phyloP scores from a whole-genome alignment of 2,888 invertebrate genomes.

The Automeris io region DNA sequence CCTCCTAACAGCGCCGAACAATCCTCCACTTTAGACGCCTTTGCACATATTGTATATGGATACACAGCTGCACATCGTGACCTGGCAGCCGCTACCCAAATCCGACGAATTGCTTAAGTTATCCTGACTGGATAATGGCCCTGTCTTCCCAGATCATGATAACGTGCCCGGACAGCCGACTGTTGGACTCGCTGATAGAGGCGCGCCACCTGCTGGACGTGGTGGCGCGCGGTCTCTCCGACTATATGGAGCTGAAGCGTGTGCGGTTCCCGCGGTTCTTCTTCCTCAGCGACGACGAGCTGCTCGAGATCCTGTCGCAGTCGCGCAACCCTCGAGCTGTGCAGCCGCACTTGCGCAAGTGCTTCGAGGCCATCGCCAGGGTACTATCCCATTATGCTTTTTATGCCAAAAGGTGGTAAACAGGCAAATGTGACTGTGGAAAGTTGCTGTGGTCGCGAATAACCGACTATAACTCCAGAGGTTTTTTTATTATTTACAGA shows the following conservation, averaged over 20 bases:
- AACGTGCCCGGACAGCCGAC: conserved; percentile 78
- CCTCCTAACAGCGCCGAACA: too few species aligned
- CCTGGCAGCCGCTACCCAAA: too few species aligned
- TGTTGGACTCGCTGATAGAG: conserved; percentile 83
- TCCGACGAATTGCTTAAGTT: too few species aligned
- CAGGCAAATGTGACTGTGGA: too few species aligned
- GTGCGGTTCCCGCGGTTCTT: conserved; percentile 84
- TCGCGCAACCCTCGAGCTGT: conserved; percentile 86
- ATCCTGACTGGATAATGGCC: too few species aligned
- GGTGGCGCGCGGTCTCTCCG: conserved; percentile 85
- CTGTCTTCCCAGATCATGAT: conserved; percentile 82
- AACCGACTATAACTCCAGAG: too few species aligned
- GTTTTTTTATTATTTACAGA: too few species aligned
- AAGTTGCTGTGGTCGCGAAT: too few species aligned
- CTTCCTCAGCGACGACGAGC: conserved; percentile 90
- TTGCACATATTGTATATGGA: too few species aligned
- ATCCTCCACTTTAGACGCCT: too few species aligned
- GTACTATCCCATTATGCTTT: conserved; percentile 45
- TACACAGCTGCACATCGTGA: too few species aligned
- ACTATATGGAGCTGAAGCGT: conserved; percentile 87
- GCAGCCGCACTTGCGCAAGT: conserved; percentile 89
- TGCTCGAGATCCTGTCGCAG: conserved; percentile 88
- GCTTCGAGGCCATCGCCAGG: conserved; percentile 87
- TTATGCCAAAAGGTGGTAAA: too few species aligned
- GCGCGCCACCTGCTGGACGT: conserved; percentile 82